A percentile compares a stretch with the other conserved stretches of the same genome.
phyloP scores from a whole-genome alignment of 2,888 invertebrate genomes.

The Leptothorax acervorum region DNA sequence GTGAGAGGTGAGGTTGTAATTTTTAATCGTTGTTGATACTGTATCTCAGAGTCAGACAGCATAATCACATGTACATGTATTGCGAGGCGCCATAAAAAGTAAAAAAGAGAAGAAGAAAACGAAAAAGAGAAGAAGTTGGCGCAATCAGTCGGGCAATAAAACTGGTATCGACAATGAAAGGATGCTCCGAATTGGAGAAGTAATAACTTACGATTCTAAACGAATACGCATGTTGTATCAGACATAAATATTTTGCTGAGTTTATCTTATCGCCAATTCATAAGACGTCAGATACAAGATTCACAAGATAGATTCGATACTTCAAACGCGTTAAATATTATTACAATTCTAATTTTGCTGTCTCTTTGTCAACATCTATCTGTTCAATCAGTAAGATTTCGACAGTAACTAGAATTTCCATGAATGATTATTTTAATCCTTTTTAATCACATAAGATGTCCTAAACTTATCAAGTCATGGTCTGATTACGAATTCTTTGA shows the following conservation, averaged over 20 bases:
- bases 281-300: slow-evolving; percentile 42
- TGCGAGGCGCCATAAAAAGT: neutral
- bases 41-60: slow-evolving; percentile 3
- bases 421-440: neutral
- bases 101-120: neutral
- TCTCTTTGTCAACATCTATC: neutral
- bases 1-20: slow-evolving; percentile 8
- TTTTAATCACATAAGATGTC: neutral
- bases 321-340: slow-evolving; percentile 4
- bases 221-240: neutral
- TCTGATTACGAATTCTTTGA: neutral
- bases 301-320: slow-evolving; percentile 13
- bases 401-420: neutral
- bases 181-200: slow-evolving; percentile 15
- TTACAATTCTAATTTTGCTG: neutral
- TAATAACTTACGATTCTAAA: neutral
- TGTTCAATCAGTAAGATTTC: neutral
- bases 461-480: neutral
- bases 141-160: slow-evolving; percentile 9
- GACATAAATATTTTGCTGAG: slow-evolving; percentile 40
- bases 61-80: neutral
- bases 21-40: slow-evolving; percentile 31
- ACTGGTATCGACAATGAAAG: neutral
- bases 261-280: slow-evolving; percentile 68
- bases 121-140: neutral